phyloP scores from a whole-genome alignment of 2,888 invertebrate genomes.

The Linnaemya vulpina region DNA sequence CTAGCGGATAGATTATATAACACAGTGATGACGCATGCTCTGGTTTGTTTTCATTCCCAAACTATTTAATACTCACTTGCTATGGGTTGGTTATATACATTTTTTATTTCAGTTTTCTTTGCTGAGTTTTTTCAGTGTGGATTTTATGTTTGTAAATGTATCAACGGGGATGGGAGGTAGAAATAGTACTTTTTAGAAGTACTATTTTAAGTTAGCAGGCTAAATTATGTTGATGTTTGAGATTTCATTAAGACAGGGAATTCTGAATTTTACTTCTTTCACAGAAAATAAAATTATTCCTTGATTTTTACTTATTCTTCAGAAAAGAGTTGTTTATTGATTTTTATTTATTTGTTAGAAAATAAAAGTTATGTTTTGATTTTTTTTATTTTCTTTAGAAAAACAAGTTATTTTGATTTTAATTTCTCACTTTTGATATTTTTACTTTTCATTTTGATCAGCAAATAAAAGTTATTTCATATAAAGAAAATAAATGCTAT shows the following conservation, averaged over 20 bases:
- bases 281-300: no score
- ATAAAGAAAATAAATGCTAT: no score
- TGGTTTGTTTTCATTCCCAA: conserved; percentile 21
- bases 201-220: not conserved
- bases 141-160: not conserved
- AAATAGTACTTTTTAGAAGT: not conserved
- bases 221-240: not conserved
- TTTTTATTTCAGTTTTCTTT: conserved; percentile 28
- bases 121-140: not conserved
- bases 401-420: no score
- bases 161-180: not conserved
- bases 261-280: no score
- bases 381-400: no score
- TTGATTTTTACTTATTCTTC: no score
- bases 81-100: conserved; percentile 36
- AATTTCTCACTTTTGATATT: no score
- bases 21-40: conserved; percentile 45
- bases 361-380: no score
- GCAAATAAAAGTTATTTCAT: no score
- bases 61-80: conserved; percentile 35
- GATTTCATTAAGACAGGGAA: not conserved
- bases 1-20: conserved; percentile 25
- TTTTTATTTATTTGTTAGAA: no score
- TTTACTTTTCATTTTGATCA: no score
- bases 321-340: no score